phyloP scores from a whole-genome alignment of 2,113 vertebrate species.

The Catharus fuscescens region DNA sequence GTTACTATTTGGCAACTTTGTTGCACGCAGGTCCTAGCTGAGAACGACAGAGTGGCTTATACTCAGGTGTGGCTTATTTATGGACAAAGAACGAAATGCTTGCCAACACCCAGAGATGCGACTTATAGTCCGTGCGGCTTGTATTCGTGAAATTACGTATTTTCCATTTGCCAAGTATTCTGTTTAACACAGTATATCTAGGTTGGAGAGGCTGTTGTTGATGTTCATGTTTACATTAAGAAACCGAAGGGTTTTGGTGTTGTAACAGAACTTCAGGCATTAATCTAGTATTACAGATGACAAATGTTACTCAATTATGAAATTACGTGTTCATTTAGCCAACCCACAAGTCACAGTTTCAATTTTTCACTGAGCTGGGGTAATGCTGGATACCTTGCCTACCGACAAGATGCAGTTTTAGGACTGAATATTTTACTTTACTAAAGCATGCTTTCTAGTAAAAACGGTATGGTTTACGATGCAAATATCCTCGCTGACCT shows the following conservation, averaged over 20 bases:
- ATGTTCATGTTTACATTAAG: neutral
- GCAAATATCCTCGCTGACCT: neutral
- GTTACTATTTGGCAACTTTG: no score
- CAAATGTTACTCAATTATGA: neutral
- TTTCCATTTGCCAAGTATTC: neutral
- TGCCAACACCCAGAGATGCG: no score
- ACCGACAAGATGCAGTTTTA: neutral
- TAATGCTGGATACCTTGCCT: neutral
- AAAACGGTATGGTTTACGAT: neutral
- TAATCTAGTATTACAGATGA: neutral
- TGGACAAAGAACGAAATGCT: no score
- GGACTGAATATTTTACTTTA: neutral
- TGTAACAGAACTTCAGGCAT: conserved; percentile 23
- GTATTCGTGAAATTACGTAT: neutral
- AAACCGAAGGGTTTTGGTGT: neutral
- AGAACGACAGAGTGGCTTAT: no score
- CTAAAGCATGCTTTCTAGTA: neutral
- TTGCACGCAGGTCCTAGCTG: no score
- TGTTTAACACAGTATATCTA: neutral
- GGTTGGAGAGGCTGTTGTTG: neutral
- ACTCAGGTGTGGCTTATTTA: no score
- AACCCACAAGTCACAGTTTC: neutral
- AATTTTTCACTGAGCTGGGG: neutral
- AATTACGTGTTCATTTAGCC: neutral
- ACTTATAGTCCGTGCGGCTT: no score